These are phyloP conservation scores for Panagrolaimus sp. DNA, from an alignment of 1,140 invertebrate genomes.

Conservation along the genomic window DNA sequence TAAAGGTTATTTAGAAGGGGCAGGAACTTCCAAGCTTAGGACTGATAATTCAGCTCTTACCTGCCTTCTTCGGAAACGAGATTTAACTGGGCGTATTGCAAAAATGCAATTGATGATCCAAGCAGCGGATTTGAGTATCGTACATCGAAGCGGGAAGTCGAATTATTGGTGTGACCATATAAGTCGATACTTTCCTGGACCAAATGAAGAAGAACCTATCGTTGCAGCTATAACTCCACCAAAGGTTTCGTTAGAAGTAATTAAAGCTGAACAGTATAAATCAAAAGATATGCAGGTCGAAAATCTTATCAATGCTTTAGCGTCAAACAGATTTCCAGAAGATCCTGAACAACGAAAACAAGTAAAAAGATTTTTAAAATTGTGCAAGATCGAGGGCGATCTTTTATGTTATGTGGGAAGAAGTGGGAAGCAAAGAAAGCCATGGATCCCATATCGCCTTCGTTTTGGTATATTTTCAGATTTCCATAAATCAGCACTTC, in stretches of 20 bases:
- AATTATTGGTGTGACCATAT: slow-evolving; percentile 26
- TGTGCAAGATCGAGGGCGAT: slow-evolving; percentile 15
- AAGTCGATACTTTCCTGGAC: slow-evolving; percentile 17
- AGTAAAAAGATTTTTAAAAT: background rate
- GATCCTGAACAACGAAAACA: background rate
- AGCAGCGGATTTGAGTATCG: slow-evolving; percentile 11
- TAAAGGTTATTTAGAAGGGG: background rate
- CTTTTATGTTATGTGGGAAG: slow-evolving; percentile 19
- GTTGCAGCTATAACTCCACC: background rate
- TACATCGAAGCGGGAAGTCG: slow-evolving; percentile 21
- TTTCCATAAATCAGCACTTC: slow-evolving; percentile 7
- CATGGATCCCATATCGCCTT: slow-evolving; percentile 6
- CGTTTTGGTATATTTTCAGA: background rate
- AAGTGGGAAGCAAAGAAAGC: background rate
- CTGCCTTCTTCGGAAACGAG: background rate
- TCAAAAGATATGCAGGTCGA: background rate
- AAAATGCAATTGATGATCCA: slow-evolving; percentile 14
- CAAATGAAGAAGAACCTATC: background rate
- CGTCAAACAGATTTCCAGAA: background rate
- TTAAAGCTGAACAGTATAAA: background rate
- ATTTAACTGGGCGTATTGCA: background rate
- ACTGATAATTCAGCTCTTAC: slow-evolving; percentile 19
- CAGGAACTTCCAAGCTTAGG: background rate
- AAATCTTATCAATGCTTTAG: background rate
- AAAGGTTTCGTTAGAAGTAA: background rate